phyloP scores from a whole-genome alignment of 2,888 invertebrate species.

The Labia minor region DNA sequence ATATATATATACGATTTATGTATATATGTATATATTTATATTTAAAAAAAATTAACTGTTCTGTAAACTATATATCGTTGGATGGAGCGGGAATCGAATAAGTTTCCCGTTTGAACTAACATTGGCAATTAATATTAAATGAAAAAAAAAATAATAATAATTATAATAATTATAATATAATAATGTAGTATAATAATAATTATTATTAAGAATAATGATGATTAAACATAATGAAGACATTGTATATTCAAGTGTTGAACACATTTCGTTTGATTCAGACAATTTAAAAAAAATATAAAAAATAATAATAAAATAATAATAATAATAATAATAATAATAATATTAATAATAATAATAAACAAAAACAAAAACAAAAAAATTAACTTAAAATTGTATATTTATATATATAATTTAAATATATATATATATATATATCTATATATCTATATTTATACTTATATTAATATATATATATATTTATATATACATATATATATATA shows the following conservation, averaged over 20 bases:
- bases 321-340: no score
- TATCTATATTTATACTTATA: no score
- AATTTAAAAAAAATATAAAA: conserved; percentile 4
- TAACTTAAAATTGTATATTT: not conserved
- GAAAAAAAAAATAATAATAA: not conserved
- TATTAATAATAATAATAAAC: not conserved
- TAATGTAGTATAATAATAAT: not conserved
- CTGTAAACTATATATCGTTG: conserved; percentile 13
- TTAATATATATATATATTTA: no score
- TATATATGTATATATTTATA: not conserved
- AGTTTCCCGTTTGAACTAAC: not conserved
- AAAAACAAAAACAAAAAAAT: conserved; percentile 13
- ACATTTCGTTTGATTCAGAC: conserved; percentile 5
- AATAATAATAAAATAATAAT: not conserved
- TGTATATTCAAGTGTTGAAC: not conserved
- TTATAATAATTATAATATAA: not conserved
- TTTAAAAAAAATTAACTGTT: not conserved
- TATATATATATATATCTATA: not conserved
- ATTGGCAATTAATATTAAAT: conserved; percentile 13
- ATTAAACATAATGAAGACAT: conserved; percentile 13
- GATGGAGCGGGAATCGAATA: not conserved
- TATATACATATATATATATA: no score
- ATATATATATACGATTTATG: no score
- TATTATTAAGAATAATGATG: conserved; percentile 13
- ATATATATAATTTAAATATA: no score